Conservation (phyloP, 2,888 invertebrate species). For the Pimpla rufipes region DNA sequence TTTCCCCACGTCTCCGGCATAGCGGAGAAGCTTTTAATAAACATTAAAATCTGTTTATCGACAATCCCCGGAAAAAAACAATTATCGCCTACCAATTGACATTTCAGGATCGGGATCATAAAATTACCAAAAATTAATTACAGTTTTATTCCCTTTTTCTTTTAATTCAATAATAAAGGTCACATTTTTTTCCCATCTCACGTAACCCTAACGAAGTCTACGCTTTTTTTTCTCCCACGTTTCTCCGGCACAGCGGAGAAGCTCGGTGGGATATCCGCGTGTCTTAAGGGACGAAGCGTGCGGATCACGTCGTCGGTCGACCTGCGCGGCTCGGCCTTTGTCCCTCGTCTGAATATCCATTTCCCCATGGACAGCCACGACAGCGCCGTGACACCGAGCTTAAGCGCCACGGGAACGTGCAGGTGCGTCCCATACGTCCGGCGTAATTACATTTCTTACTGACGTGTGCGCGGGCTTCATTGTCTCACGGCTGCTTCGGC, state of each 20-base stretch:
- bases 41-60: too few relatives aligned
- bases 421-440: constrained; percentile 11
- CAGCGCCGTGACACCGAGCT: background rate
- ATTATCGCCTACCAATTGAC: too few relatives aligned
- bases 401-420: background rate
- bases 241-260: background rate
- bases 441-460: constrained; percentile 60
- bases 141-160: too few relatives aligned
- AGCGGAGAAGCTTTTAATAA: too few relatives aligned
- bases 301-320: constrained; percentile 9
- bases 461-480: constrained; percentile 39
- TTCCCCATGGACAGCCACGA: background rate
- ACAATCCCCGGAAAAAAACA: too few relatives aligned
- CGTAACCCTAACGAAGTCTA: too few relatives aligned
- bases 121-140: too few relatives aligned
- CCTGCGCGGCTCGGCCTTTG: background rate
- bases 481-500: constrained; percentile 38
- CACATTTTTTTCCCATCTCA: too few relatives aligned
- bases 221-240: background rate
- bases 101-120: too few relatives aligned
- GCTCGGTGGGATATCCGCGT: background rate
- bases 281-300: background rate
- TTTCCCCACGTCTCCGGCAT: too few relatives aligned
- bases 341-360: constrained; percentile 23
- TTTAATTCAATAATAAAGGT: too few relatives aligned